Conservation (phyloP, 2,888 invertebrate species). For the Rhogogaster chlorosoma region DNA sequence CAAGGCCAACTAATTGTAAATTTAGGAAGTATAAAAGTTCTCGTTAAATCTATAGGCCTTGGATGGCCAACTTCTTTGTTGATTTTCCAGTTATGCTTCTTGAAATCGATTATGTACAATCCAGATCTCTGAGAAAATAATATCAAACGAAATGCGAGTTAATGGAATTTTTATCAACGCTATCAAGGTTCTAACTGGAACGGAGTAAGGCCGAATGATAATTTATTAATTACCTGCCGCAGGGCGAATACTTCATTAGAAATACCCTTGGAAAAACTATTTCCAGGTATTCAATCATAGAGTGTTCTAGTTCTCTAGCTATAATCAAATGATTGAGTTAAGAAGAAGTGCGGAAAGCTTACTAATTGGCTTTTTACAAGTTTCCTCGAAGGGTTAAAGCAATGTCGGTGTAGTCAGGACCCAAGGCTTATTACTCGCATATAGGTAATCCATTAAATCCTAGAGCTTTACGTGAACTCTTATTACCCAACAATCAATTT, state of each 20-base stretch:
- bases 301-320: not conserved
- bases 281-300: not conserved
- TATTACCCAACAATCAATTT: not conserved
- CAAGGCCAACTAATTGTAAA: not conserved
- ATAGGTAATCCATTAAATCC: not conserved
- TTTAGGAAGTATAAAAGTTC: not conserved
- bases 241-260: conserved; percentile 4
- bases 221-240: not conserved
- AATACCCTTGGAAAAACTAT: not conserved
- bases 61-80: not conserved
- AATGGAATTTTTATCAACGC: conserved; percentile 6
- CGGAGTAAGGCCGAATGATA: not conserved
- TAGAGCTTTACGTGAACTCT: not conserved
- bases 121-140: not conserved
- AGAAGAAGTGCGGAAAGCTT: not conserved
- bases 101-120: not conserved
- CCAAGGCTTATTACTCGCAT: not conserved
- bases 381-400: not conserved
- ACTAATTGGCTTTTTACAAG: not conserved
- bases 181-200: not conserved
- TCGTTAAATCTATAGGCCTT: not conserved
- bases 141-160: not conserved
- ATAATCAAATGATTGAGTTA: not conserved
- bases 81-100: not conserved
- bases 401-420: not conserved